Conservation (phyloP, 2,888 invertebrate genomes). For the Heliconius aoede region DNA sequence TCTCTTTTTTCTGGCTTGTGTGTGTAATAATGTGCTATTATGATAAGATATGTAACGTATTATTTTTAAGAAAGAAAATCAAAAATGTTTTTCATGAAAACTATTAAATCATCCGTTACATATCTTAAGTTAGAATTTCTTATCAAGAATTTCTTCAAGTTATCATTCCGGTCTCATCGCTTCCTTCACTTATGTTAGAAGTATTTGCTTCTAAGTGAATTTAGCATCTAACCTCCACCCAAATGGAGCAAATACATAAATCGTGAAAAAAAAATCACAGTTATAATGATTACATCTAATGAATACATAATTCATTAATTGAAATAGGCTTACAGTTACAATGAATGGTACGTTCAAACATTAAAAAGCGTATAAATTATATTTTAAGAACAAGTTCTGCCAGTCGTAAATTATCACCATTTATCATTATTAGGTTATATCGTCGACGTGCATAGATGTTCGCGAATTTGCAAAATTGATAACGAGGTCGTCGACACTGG, state of each 20-base stretch:
- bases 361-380: constrained; percentile 13
- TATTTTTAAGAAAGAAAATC: neutral
- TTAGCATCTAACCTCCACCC: neutral
- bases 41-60: neutral
- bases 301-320: neutral
- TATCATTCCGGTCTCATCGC: too few species aligned
- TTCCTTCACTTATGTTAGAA: neutral
- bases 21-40: neutral
- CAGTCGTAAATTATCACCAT: constrained; percentile 23
- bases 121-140: neutral
- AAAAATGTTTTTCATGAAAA: neutral
- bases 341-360: neutral
- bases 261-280: neutral
- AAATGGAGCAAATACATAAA: neutral
- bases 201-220: neutral
- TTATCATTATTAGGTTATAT: constrained; percentile 33
- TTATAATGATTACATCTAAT: neutral
- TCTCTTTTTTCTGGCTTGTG: neutral
- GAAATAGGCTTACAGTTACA: constrained; percentile 7
- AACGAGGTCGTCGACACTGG: constrained; percentile 72
- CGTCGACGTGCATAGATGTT: constrained; percentile 32
- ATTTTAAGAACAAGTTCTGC: constrained; percentile 7
- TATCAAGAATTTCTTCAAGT: too few species aligned
- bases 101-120: neutral
- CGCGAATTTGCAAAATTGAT: constrained; percentile 70